A percentile compares a stretch with the other conserved stretches of the same genome.
Conservation (phyloP, 2,888 invertebrate species). For the Agrenia bidenticulata region DNA sequence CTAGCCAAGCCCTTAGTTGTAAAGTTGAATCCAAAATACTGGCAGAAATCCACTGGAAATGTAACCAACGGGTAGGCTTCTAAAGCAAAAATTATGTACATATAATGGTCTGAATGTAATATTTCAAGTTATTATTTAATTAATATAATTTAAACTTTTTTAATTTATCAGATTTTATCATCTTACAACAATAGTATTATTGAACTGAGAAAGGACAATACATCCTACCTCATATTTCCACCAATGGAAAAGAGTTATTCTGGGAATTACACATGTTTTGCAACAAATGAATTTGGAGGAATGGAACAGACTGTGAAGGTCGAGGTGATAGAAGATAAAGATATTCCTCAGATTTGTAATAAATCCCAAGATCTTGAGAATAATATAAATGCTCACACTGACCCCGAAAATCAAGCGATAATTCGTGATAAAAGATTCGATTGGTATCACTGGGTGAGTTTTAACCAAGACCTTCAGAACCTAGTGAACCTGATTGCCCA, state of each 20-base stretch:
- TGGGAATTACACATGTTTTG: conserved; percentile 28
- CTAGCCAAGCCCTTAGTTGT: conserved; percentile 26
- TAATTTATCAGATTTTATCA: too few species aligned
- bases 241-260: neutral
- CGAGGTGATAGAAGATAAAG: conserved; percentile 7
- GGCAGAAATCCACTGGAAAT: conserved; percentile 11
- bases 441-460: neutral
- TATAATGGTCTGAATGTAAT: too few species aligned
- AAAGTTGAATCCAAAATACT: neutral
- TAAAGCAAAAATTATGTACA: too few species aligned
- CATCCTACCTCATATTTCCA: conserved; percentile 22
- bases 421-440: too few species aligned
- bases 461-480: conserved; percentile 22
- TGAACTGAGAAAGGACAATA: neutral
- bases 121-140: too few species aligned
- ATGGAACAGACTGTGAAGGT: conserved; percentile 20
- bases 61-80: too few species aligned
- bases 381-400: too few species aligned
- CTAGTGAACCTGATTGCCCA: conserved; percentile 30
- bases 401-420: too few species aligned
- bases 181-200: neutral
- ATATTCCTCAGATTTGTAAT: too few species aligned
- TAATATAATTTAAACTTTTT: too few species aligned
- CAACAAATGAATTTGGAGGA: conserved; percentile 19
- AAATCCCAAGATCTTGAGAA: too few species aligned